Conservation (phyloP, 2,888 invertebrate species). For the Tiliacea citrago region DNA sequence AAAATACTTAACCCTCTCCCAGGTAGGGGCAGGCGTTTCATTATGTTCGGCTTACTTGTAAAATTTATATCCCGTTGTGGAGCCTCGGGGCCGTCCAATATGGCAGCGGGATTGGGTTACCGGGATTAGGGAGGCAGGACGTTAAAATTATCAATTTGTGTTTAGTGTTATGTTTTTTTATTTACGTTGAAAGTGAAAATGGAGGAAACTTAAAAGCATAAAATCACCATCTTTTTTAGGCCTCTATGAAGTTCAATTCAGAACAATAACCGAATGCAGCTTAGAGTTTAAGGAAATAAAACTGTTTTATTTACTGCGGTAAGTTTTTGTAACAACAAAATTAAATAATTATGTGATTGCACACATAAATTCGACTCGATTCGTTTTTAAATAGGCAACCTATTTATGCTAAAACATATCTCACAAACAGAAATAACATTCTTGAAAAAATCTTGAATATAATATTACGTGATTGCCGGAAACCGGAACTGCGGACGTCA, state of each 20-base stretch:
- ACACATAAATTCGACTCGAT: too few relatives aligned
- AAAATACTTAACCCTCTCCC: conserved; percentile 51
- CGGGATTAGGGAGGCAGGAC: background rate
- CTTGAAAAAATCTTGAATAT: background rate
- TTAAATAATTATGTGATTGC: background rate
- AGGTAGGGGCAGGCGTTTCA: conserved; percentile 48
- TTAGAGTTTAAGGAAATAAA: background rate
- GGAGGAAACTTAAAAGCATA: background rate
- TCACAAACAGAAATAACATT: background rate
- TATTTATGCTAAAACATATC: background rate
- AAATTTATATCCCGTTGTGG: conserved; percentile 57
- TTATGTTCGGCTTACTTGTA: conserved; percentile 60
- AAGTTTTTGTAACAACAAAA: background rate
- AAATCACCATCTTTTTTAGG: background rate
- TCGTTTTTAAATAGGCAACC: background rate
- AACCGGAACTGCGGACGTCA: conserved; percentile 22
- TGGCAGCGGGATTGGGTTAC: conserved; percentile 37
- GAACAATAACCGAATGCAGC: too few relatives aligned
- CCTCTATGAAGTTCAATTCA: background rate
- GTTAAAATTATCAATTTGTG: conserved; percentile 35
- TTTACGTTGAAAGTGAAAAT: background rate
- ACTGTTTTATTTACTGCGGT: background rate
- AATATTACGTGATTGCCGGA: conserved; percentile 15
- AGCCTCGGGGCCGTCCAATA: conserved; percentile 22
- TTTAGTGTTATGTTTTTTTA: conserved; percentile 5